A percentile compares a stretch with the other conserved stretches of the same genome.
These are phyloP conservation scores for Pterostichus niger DNA, from an alignment of 2,888 invertebrate genomes.

Conservation along the genomic window DNA sequence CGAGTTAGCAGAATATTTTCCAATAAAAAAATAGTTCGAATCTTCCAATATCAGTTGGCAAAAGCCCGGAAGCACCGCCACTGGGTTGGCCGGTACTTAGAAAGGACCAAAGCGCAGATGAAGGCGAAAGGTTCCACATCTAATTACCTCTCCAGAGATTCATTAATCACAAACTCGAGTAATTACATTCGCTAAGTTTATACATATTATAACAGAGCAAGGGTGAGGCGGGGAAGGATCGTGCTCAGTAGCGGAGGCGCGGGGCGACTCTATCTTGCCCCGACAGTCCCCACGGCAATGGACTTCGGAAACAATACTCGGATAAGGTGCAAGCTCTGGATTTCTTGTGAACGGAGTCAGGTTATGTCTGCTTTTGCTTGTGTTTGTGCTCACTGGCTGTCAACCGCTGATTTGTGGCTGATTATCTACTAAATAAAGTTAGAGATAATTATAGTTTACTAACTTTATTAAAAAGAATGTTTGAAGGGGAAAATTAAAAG, in stretches of 20 bases:
- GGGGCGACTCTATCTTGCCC: slow-evolving; percentile 56
- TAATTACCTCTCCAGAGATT: slow-evolving; percentile 78
- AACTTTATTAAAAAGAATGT: no score
- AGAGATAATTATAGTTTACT: no score
- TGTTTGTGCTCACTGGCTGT: not conserved
- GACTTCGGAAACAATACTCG: slow-evolving; percentile 64
- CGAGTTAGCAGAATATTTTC: slow-evolving; percentile 65
- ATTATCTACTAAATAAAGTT: not conserved
- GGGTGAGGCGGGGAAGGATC: not conserved
- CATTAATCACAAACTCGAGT: slow-evolving; percentile 77
- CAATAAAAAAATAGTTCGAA: not conserved
- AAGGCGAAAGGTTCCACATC: slow-evolving; percentile 76
- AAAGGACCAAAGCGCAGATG: slow-evolving; percentile 72
- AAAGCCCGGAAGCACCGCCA: slow-evolving; percentile 18
- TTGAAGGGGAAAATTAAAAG: no score
- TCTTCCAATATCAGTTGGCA: not conserved
- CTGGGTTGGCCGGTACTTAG: slow-evolving; percentile 64
- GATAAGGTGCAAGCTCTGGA: slow-evolving; percentile 54
- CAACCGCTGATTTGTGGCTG: slow-evolving; percentile 12
- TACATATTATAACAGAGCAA: slow-evolving; percentile 68
- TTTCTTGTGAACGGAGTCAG: slow-evolving; percentile 41
- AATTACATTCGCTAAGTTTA: slow-evolving; percentile 77
- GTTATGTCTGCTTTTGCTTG: not conserved
- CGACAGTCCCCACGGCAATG: slow-evolving; percentile 53
- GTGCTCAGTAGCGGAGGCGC: slow-evolving; percentile 25